Evolutionary conservation across 2,113 vertebrate species (phyloP).

Genomic region (Raja brachyura): DNA sequence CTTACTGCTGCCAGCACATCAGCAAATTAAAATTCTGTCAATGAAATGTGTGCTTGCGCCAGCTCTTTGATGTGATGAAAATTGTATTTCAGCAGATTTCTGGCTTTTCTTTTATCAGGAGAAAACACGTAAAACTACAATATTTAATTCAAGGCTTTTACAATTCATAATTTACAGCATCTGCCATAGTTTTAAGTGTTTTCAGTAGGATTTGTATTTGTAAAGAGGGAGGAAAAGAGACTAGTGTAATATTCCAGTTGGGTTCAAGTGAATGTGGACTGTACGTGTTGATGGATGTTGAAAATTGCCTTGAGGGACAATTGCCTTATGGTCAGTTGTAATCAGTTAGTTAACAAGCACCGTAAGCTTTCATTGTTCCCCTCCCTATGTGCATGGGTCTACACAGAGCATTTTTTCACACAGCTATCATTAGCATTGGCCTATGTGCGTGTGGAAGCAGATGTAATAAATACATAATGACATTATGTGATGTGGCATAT

Average conservation of each 20-base stretch:
- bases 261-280: background rate
- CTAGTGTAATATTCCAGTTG: background rate
- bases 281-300: constrained; percentile 8
- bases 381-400: background rate
- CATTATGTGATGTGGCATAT: background rate
- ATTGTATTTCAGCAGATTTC: background rate
- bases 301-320: background rate
- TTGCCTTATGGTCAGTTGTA: background rate
- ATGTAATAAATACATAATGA: constrained; percentile 18
- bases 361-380: too few relatives aligned
- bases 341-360: constrained; percentile 23
- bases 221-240: background rate
- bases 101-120: background rate
- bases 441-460: background rate
- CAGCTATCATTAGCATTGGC: background rate
- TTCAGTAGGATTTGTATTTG: background rate
- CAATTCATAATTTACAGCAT: constrained; percentile 22
- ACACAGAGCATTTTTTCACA: constrained; percentile 17
- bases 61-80: background rate
- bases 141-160: background rate
- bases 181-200: too few relatives aligned
- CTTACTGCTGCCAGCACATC: too few relatives aligned
- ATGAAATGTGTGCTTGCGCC: background rate
- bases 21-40: too few relatives aligned
- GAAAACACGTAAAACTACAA: background rate